Conservation (phyloP, 2,797 vertebrate genomes). For the Falco rusticolus region DNA sequence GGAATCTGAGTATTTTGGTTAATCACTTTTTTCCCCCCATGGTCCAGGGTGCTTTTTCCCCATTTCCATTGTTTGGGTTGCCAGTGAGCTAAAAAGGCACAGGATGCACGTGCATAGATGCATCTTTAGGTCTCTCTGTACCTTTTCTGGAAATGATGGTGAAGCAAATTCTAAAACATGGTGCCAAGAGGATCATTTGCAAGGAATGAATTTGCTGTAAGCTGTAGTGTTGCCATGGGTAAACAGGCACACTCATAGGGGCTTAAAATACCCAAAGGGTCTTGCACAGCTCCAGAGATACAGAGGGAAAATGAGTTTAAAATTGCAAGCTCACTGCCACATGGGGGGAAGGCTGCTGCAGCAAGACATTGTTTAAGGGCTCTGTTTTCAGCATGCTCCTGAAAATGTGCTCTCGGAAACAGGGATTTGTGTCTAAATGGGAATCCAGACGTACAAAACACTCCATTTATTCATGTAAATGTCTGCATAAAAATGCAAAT, state of each 20-base stretch:
- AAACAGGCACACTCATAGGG: background rate
- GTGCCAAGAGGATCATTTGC: background rate
- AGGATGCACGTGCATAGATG: background rate
- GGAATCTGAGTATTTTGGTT: constrained; percentile 2
- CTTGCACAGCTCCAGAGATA: constrained; percentile 2
- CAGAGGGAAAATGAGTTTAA: background rate
- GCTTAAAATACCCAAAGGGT: constrained; percentile 27
- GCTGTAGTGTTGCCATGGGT: background rate
- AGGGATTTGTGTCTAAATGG: constrained; percentile 63
- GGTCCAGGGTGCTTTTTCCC: background rate
- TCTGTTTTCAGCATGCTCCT: constrained; percentile 17
- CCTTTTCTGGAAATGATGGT: background rate
- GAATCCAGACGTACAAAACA: constrained; percentile 59
- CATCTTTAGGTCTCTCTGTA: background rate
- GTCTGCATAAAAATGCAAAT: constrained; percentile 65
- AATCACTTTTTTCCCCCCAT: background rate
- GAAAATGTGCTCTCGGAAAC: constrained; percentile 41
- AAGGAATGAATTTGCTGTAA: constrained; percentile 7
- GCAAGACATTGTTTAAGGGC: constrained; percentile 40
- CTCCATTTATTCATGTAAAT: constrained; percentile 66
- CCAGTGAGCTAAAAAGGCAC: background rate
- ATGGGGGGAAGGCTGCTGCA: background rate
- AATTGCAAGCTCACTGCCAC: constrained; percentile 35
- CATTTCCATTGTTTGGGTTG: background rate
- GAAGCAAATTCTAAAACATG: background rate